Conservation (phyloP, 1,140 invertebrate genomes). For the Drosophila teissieri region DNA sequence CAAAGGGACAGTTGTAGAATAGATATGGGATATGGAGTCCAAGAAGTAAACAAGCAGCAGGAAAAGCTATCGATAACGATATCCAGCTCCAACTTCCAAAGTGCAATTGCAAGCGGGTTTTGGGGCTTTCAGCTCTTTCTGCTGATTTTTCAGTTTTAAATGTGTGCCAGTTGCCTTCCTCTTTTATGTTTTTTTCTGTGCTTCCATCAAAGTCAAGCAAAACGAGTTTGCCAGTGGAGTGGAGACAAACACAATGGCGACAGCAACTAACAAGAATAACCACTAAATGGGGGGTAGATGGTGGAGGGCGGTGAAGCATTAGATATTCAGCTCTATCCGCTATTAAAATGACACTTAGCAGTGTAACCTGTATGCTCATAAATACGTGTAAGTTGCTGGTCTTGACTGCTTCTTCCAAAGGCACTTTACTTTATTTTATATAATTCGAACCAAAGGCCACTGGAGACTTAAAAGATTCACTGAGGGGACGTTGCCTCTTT, state of each 20-base stretch:
- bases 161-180: slow-evolving; percentile 60
- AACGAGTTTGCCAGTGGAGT: slow-evolving; percentile 60
- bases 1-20: slow-evolving; percentile 28
- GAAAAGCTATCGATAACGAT: slow-evolving; percentile 11
- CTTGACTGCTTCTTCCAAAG: no score
- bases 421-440: not conserved
- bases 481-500: slow-evolving; percentile 48
- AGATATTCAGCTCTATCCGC: not conserved
- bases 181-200: slow-evolving; percentile 21
- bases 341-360: not conserved
- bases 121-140: slow-evolving; percentile 18
- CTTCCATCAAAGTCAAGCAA: slow-evolving; percentile 66
- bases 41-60: slow-evolving; percentile 50
- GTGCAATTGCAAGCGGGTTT: slow-evolving; percentile 41
- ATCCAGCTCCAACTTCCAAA: slow-evolving; percentile 13
- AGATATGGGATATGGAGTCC: slow-evolving; percentile 1
- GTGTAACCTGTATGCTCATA: no score
- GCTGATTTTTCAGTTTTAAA: slow-evolving; percentile 52
- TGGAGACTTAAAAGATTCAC: slow-evolving; percentile 49
- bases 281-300: slow-evolving; percentile 36
- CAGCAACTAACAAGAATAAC: slow-evolving; percentile 70
- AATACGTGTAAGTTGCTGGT: no score
- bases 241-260: slow-evolving; percentile 49
- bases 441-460: slow-evolving; percentile 4
- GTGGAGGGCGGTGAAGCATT: slow-evolving; percentile 12